Percentiles rank a stretch among this genome's conserved stretches.
phyloP scores from a whole-genome alignment of 2,888 invertebrate genomes.

The Drosophila pseudotalamancana region DNA sequence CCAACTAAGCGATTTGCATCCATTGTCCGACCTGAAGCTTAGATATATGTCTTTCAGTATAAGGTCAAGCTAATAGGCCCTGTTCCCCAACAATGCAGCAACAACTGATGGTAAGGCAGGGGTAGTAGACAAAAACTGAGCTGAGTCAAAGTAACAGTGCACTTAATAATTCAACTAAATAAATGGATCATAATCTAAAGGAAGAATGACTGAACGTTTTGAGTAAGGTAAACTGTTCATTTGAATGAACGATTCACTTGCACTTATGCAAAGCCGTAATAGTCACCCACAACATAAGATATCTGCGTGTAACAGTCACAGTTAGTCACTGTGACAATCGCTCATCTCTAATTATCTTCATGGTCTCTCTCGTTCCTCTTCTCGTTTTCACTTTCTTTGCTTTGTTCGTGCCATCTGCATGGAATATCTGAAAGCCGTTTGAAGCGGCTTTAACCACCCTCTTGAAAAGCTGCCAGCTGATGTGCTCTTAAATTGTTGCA shows the following conservation, averaged over 20 bases:
- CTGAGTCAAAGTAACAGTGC: background rate
- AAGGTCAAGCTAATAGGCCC: constrained; percentile 1
- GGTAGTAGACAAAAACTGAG: background rate
- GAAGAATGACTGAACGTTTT: too few relatives aligned
- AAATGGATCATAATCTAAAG: too few relatives aligned
- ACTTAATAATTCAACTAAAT: too few relatives aligned
- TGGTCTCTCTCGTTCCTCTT: background rate
- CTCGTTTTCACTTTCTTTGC: constrained; percentile 8
- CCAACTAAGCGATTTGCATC: background rate
- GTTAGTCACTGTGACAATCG: background rate
- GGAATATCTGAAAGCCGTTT: background rate
- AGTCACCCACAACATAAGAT: too few relatives aligned
- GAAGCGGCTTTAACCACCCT: constrained; percentile 9
- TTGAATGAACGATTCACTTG: too few relatives aligned
- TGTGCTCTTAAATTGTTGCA: constrained; percentile 21
- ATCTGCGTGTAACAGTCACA: background rate
- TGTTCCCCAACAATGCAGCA: background rate
- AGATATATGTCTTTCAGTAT: background rate
- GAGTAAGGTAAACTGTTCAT: too few relatives aligned
- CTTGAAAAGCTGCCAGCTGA: background rate
- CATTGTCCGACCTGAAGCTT: background rate
- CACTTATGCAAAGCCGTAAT: too few relatives aligned
- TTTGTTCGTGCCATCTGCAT: constrained; percentile 8
- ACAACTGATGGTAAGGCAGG: background rate
- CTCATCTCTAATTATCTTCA: background rate